These are phyloP conservation scores for Sericinus montela DNA, from an alignment of 2,888 invertebrate genomes.

Conservation along the genomic window DNA sequence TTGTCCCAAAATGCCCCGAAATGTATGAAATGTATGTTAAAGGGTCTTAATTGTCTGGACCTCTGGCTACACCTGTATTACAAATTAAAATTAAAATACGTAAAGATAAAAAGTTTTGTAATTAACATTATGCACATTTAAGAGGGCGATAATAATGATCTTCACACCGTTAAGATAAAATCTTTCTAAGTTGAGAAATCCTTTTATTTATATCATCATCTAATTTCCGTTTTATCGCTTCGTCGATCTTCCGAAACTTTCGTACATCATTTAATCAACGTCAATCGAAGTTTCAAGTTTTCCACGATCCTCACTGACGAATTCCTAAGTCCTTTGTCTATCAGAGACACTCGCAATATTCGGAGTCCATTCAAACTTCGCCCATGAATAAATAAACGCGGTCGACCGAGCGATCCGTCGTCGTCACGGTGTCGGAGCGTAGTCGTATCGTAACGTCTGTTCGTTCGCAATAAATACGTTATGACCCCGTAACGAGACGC, in stretches of 20 bases:
- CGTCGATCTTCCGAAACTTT: not conserved
- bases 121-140: no score
- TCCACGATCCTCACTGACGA: not conserved
- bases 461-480: constrained; percentile 5
- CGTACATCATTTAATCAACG: not conserved
- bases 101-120: no score
- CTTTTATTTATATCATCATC: not conserved
- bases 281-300: not conserved
- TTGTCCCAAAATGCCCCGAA: no score
- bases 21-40: no score
- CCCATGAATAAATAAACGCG: constrained; percentile 7
- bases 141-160: no score
- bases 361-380: constrained; percentile 2
- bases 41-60: no score
- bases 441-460: not conserved
- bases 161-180: no score
- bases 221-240: not conserved
- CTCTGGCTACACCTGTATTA: no score
- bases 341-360: constrained; percentile 1
- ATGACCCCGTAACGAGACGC: constrained; percentile 2
- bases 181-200: no score
- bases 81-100: no score
- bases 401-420: not conserved
- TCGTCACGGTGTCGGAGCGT: not conserved
- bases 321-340: constrained; percentile 5